These are phyloP conservation scores for Pseudorasbora parva DNA, from an alignment of 2,113 vertebrate genomes.

Conservation along the genomic window DNA sequence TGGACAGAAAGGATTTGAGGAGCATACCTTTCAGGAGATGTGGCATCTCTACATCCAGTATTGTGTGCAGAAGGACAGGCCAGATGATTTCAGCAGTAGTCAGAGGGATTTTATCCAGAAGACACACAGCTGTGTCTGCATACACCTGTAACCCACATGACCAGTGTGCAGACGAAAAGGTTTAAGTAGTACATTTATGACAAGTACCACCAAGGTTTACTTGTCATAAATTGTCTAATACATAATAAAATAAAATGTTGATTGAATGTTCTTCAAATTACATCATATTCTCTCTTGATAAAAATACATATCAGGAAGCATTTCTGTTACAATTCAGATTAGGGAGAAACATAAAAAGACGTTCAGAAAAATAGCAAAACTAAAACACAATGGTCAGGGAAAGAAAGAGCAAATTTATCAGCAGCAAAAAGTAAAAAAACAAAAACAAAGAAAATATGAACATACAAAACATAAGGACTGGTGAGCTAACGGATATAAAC, in stretches of 20 bases:
- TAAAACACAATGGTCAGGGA: too few relatives aligned
- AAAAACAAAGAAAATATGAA: too few relatives aligned
- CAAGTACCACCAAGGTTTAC: neutral
- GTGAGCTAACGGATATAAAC: too few relatives aligned
- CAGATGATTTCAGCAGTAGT: neutral
- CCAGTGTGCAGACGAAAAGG: neutral
- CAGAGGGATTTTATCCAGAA: slow-evolving; percentile 2
- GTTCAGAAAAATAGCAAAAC: too few relatives aligned
- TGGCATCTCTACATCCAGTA: slow-evolving; percentile 18
- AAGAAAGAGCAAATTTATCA: too few relatives aligned
- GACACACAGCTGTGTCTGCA: neutral
- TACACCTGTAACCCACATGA: neutral
- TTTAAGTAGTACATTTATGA: slow-evolving; percentile 12
- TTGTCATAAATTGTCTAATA: neutral
- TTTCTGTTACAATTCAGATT: too few relatives aligned
- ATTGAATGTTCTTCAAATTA: neutral
- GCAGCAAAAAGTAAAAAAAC: too few relatives aligned
- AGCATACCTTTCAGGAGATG: slow-evolving; percentile 27
- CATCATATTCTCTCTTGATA: too few relatives aligned
- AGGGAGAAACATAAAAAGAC: too few relatives aligned
- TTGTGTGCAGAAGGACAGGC: neutral
- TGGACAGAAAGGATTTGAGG: too few relatives aligned
- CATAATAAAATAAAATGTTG: neutral
- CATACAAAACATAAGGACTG: too few relatives aligned
- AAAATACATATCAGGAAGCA: too few relatives aligned